phyloP scores from a whole-genome alignment of 2,797 vertebrate species.

The Centroberyx gerrardi region DNA sequence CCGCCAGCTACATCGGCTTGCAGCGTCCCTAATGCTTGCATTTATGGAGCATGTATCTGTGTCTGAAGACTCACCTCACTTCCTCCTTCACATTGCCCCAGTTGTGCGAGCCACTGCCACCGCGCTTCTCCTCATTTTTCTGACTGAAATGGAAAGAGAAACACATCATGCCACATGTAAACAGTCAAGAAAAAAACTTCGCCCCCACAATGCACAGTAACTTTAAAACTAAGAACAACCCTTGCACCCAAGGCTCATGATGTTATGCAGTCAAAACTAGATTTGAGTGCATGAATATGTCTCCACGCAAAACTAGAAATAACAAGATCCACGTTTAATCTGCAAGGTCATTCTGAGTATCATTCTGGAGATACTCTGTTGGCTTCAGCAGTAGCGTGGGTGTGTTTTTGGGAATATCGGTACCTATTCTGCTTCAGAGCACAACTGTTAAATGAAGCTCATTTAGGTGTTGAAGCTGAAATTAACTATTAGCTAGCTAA shows the following conservation, averaged over 20 bases:
- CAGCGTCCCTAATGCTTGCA: background rate
- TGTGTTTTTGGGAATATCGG: too few species aligned
- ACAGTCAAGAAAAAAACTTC: background rate
- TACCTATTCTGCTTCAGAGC: too few species aligned
- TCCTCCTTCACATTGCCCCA: slow-evolving; percentile 98
- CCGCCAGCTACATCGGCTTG: too few species aligned
- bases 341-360: too few species aligned
- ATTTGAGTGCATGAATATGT: background rate
- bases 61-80: slow-evolving; percentile 88
- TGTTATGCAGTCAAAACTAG: background rate
- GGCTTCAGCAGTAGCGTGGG: too few species aligned
- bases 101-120: slow-evolving; percentile 94
- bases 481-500: too few species aligned
- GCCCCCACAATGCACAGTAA: background rate
- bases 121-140: slow-evolving; percentile 96
- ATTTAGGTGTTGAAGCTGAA: too few species aligned
- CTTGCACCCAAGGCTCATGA: background rate
- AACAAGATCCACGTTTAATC: too few species aligned
- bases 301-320: too few species aligned
- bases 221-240: slow-evolving; percentile 7
- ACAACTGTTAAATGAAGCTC: too few species aligned
- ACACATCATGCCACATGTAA: background rate
- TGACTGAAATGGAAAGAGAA: slow-evolving; percentile 79
- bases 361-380: too few species aligned
- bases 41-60: slow-evolving; percentile 24